Base-by-base conservation (phyloP, 1,140 invertebrate species). In the Aphelinus atriplicis region DNA sequence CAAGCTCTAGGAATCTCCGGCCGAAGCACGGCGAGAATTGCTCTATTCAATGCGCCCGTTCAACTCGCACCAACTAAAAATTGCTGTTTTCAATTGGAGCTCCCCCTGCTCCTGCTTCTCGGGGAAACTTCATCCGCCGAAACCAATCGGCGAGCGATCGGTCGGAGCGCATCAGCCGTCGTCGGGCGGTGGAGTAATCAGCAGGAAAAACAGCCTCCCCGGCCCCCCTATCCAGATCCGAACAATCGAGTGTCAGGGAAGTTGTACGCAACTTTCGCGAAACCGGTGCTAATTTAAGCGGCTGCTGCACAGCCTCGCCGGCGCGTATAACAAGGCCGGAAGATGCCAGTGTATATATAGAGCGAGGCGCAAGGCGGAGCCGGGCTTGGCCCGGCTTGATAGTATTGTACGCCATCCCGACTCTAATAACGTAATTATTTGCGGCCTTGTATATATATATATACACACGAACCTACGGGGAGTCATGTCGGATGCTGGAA, bases 351-450 rank as follows among this genome's bases (percentile, higher is more conserved):
- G 26, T 26, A 26, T 26, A 26, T 26, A 26, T 26, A 26, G 26
- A 26, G 26, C 26, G 26, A 26, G 51, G 51, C 51, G 51, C 51
- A 57, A 69, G 51, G 64, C n/a, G 46, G 48, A 26, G 43, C 62
- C 50, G 63, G 57, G 71, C 64, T 73, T 77, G 76, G 76, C 61
- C n/a, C 45, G 6, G 45, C 65, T 50, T 61, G 76, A 77, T 77
- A 77, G 57, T 56, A 77, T 77, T 74, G 76, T 72, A 60, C 50
- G 55, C 43, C 50, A 45, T 75, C 57, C 56, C 69, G 48, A 71
- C 55, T 70, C 65, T 75, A 68, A 63, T 75, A 78, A 75, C 60
- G 60, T 78, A 68, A 75, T 78, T 73, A 66, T 56, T 63, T 77
- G 42, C 47, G 61, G 53, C 53, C 42, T 60, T 60, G n/a, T 60